Base-by-base conservation (phyloP, 2,888 invertebrate species). In the Eulithis prunata region DNA sequence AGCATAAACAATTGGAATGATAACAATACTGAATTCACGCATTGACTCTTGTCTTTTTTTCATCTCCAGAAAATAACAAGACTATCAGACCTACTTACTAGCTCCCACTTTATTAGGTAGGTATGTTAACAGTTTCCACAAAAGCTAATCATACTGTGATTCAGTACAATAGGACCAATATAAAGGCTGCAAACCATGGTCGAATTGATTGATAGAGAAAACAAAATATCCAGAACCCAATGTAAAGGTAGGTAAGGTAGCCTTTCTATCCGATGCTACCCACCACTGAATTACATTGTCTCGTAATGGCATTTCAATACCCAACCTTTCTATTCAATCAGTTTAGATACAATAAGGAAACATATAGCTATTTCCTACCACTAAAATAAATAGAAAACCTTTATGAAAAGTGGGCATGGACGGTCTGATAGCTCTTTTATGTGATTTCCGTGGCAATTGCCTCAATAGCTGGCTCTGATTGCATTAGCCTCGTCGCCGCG, bases 381-480 rank as follows among this genome's bases (percentile, higher is more conserved):
- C 77, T 78, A 78, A 80, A 78, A 76, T 79, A 80, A 78, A 78
- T 76, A 77, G 74, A 72, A 75, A 79, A 80, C 78, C 75, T 77
- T 75, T 78, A 80, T 78, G 77, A 80, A 75, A 77, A 76, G 73
- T 70, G 75, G 70, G 73, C 68, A 74, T 66, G 65, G 66, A 67
- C 70, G 75, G 66, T 71, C 71, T 72, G 72, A 78, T 75, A 76
- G 78, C 73, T 75, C 78, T 74, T 83, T 87, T 84, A 85, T 82
- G 77, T 78, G 81, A 85, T 85, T 85, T 82, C 75, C 80, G 77
- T 78, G 77, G 78, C 83, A 85, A 85, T 86, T 81, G 83, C 80
- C 75, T 79, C 81, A 82, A 85, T 81, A 79, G 81, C 77, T 74
- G 71, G 72, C 70, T 68, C 76, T 85, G 82, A 86, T 86, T 85